Evolutionary conservation across 2,888 invertebrate genomes (phyloP).

Genomic region (Sialis fuliginosa): DNA sequence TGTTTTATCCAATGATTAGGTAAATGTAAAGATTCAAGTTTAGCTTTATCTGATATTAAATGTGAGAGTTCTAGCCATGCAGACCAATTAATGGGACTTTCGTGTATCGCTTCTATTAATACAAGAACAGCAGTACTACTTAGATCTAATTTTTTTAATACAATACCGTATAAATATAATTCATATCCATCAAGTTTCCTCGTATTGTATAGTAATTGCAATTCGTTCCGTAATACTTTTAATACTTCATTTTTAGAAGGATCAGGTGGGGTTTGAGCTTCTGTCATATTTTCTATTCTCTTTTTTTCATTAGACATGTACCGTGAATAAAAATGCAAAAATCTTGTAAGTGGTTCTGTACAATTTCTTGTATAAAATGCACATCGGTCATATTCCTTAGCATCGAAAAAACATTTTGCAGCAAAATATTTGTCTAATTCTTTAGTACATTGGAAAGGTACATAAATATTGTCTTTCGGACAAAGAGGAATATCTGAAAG

Average conservation of each 20-base stretch:
- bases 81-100: conserved; percentile 80
- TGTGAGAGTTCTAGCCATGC: conserved; percentile 87
- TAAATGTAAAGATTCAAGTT: conserved; percentile 40
- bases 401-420: conserved; percentile 77
- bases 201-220: conserved; percentile 37
- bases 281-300: conserved; percentile 62
- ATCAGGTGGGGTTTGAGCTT: conserved; percentile 35
- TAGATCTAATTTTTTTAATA: conserved; percentile 73
- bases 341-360: conserved; percentile 51
- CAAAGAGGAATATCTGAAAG: conserved; percentile 44
- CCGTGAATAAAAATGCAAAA: conserved; percentile 69
- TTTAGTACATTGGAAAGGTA: conserved; percentile 31
- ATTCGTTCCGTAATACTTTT: conserved; percentile 33
- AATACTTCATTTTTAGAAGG: conserved; percentile 32
- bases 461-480: conserved; percentile 30
- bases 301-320: conserved; percentile 86
- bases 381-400: conserved; percentile 78
- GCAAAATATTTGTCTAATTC: conserved; percentile 58
- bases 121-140: conserved; percentile 59
- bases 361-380: conserved; percentile 63
- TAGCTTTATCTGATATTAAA: conserved; percentile 54
- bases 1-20: conserved; percentile 91
- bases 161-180: conserved; percentile 77
- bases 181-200: conserved; percentile 71
- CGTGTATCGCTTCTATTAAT: conserved; percentile 58